Evolutionary conservation across 2,888 invertebrate species (phyloP), one percentile per base, ranked within the genome.

Genomic region (Cosmia pyralina): DNA sequence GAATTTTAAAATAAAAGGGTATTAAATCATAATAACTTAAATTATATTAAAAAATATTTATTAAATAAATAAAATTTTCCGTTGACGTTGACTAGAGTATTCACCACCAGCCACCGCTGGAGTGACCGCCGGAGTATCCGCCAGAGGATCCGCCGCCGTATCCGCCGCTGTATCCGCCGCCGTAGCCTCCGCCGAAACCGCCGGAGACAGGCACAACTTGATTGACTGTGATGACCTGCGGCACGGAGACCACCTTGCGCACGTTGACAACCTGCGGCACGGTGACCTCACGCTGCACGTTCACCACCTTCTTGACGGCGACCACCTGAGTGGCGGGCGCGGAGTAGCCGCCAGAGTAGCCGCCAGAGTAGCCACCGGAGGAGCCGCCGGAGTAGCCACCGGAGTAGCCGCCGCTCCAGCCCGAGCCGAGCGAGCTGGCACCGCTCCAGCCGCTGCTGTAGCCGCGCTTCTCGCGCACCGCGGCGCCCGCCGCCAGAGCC

Each of bases 141-240:
- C 78, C 71, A 11, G 66, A n/a, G 77, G 64, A 83, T 5, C 78
- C 77, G n/a, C 84, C 28, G 28, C 28, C 28, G 28, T 28, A 3
- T 28, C 73, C 38, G 38, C 38, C 73, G 50, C 77, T 46, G 75
- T 60, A 70, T 41, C 73, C 74, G 34, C 77, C 72, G 50, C 72
- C 44, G 66, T 71, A 74, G 41, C 82, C 80, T 50, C 77, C 72
- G 22, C 68, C 41, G 75, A 65, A 79, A 5, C 81, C 70, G 8
- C 68, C 62, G 60, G 89, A 88, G 71, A 85, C 75, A 69, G 90
- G 84, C 67, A 89, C 87, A 17, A 91, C 83, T 82, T 91, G 88
- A 75, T 91, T 88, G 78, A 91, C 93, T 66, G 91, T 88, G 79
- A 94, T 90, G 75, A 92, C 90, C 82, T 91, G 91, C 53, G 92